phyloP scores from a whole-genome alignment of 2,113 vertebrate genomes.

The Trichomycterus rosablanca region DNA sequence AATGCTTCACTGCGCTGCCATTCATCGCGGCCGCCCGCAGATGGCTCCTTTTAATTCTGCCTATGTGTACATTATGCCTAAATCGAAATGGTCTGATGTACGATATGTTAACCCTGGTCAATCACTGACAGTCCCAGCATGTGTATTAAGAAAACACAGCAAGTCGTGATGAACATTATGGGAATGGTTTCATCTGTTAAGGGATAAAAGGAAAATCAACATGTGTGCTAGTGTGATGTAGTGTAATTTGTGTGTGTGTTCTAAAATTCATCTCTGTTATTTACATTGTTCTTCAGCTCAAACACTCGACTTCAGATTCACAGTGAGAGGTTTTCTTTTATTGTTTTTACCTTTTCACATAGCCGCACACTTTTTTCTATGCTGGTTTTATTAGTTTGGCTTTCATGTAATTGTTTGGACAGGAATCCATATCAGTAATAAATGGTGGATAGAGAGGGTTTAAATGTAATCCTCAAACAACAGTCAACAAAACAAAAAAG shows the following conservation, averaged over 20 bases:
- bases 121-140: conserved; percentile 36
- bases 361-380: conserved; percentile 25
- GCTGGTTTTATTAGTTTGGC: conserved; percentile 33
- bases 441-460: conserved; percentile 10
- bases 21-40: conserved; percentile 40
- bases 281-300: conserved; percentile 53
- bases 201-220: conserved; percentile 3
- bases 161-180: conserved; percentile 25
- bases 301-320: conserved; percentile 34
- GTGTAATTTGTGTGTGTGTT: neutral
- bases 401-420: conserved; percentile 15
- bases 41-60: conserved; percentile 53
- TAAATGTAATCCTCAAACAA: conserved; percentile 18
- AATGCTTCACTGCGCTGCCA: conserved; percentile 35
- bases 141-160: conserved; percentile 49
- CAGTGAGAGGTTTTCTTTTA: conserved; percentile 15
- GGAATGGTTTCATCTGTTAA: conserved; percentile 27
- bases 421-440: conserved; percentile 35
- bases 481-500: conserved; percentile 11
- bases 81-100: conserved; percentile 45
- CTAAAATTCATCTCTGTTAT: neutral
- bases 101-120: conserved; percentile 52
- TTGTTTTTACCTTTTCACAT: conserved; percentile 12
- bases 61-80: conserved; percentile 48
- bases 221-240: conserved; percentile 20